Evolutionary conservation across 53 echinoderm and acorn worm genomes (phyloP).

Genomic region (Hippasteria phrygiana): DNA sequence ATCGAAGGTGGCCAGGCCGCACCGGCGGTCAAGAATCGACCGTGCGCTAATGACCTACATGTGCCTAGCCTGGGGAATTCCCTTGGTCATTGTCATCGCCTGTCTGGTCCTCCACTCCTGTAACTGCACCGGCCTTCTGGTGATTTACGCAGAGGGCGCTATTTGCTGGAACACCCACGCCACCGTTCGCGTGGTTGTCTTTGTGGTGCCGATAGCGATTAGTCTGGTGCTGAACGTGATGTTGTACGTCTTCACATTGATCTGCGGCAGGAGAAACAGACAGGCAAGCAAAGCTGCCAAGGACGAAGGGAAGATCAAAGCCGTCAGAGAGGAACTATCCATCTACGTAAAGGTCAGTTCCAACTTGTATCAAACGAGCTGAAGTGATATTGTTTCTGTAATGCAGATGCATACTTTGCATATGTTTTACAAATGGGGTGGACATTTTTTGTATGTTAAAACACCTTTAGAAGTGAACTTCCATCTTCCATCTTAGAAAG

Average conservation of each 20-base stretch:
- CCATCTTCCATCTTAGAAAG: too few species aligned
- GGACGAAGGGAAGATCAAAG: background rate
- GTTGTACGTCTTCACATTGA: constrained; percentile 16
- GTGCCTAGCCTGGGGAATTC: constrained; percentile 28
- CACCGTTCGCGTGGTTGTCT: constrained; percentile 17
- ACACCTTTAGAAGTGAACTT: too few species aligned
- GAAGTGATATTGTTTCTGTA: background rate
- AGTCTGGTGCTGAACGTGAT: background rate
- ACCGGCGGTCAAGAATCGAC: background rate
- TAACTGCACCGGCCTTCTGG: background rate
- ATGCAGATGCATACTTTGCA: background rate
- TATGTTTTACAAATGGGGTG: too few species aligned
- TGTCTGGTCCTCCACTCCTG: constrained; percentile 18
- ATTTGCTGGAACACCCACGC: constrained; percentile 52
- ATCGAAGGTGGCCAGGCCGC: background rate
- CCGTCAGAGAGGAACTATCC: constrained; percentile 32
- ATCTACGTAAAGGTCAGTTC: constrained; percentile 59
- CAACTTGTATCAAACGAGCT: background rate
- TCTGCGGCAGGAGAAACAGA: background rate
- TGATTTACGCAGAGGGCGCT: background rate
- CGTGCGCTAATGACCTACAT: background rate
- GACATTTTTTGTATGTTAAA: too few species aligned
- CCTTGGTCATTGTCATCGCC: constrained; percentile 16
- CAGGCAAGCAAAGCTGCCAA: constrained; percentile 1
- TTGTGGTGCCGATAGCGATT: constrained; percentile 42